Percentiles rank a stretch among this genome's conserved stretches.
Evolutionary conservation across 2,113 vertebrate species (phyloP).

Genomic region (Seriola quinqueradiata): DNA sequence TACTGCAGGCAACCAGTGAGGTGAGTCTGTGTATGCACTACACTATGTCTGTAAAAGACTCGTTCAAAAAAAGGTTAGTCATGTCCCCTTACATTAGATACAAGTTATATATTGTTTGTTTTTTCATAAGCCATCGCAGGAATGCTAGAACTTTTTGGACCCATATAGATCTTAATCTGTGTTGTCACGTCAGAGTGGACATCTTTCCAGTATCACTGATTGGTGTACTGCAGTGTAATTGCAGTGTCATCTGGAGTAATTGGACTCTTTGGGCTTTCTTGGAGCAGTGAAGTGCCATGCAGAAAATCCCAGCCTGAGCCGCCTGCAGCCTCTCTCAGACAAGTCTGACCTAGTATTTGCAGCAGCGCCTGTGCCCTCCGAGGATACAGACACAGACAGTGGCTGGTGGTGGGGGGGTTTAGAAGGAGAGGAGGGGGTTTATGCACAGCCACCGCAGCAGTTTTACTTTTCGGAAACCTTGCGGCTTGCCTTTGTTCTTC

Average conservation of each 20-base stretch:
- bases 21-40: slow-evolving; percentile 16
- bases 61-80: neutral
- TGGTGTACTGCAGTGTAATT: slow-evolving; percentile 38
- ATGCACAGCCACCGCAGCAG: slow-evolving; percentile 60
- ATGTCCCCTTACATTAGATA: slow-evolving; percentile 11
- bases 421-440: slow-evolving; percentile 32
- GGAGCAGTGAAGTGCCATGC: slow-evolving; percentile 35
- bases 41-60: neutral
- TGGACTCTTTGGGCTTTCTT: slow-evolving; percentile 51
- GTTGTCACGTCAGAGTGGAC: slow-evolving; percentile 2
- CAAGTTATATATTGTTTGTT: neutral
- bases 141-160: slow-evolving; percentile 1
- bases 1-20: slow-evolving; percentile 44
- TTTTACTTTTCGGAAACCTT: slow-evolving; percentile 61
- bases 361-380: slow-evolving; percentile 38
- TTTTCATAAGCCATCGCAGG: neutral
- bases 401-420: slow-evolving; percentile 16
- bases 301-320: slow-evolving; percentile 49
- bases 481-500: slow-evolving; percentile 60
- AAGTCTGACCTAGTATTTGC: slow-evolving; percentile 70
- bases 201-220: slow-evolving; percentile 40
- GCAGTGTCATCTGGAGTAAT: slow-evolving; percentile 55
- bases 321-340: slow-evolving; percentile 36
- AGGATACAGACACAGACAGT: slow-evolving; percentile 53
- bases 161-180: slow-evolving; percentile 26